Evolutionary conservation across 1,140 invertebrate genomes (phyloP), one percentile per base, ranked within the genome.

Genomic region (Drosophila chauvacae): DNA sequence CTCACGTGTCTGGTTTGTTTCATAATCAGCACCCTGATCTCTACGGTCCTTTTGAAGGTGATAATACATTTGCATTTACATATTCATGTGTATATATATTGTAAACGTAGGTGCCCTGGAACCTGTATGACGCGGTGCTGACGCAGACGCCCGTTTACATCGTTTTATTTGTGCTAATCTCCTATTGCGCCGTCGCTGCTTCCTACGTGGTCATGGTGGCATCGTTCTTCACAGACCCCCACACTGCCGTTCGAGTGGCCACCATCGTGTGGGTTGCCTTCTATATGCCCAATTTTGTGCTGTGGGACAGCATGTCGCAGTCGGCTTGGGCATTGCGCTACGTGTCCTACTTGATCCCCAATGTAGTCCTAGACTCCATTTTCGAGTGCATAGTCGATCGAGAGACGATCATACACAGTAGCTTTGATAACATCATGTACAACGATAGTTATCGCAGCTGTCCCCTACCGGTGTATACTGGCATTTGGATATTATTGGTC

Each of bases 91-190:
- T 23, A 16, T 7, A 35, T 1, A 13, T 1, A 13, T 13, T 37
- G 35, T 39, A 26, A 3, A 35, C 23, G n/a, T 26, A 91, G 90
- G 53, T 91, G 1, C 76, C 72, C 14, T 91, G 90, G 90, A 72
- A 71, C 16, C 4, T 58, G 5, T 16, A 45, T 0, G 59, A 72
- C 42, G 58, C 62, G 2, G 41, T 91, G 10, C 47, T 90, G 7
- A 68, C 71, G 0, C 69, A 80, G 35, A 81, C 77, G 0, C 68
- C 81, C 0, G 83, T 70, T 66, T 58, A 69, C 51, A 11, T 71
- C 5, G 4, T 91, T 7, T 4, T 81, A 1, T 2, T 71, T 4
- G 57, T 84, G 1, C 4, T 91, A 1, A 5, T n/a, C 4, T 23
- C 44, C 4, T 91, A 87, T 26, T 81, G 66, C 20, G 6, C 66